phyloP scores from a whole-genome alignment of 2,113 vertebrate genomes.

The Genyomyrus donnyi region DNA sequence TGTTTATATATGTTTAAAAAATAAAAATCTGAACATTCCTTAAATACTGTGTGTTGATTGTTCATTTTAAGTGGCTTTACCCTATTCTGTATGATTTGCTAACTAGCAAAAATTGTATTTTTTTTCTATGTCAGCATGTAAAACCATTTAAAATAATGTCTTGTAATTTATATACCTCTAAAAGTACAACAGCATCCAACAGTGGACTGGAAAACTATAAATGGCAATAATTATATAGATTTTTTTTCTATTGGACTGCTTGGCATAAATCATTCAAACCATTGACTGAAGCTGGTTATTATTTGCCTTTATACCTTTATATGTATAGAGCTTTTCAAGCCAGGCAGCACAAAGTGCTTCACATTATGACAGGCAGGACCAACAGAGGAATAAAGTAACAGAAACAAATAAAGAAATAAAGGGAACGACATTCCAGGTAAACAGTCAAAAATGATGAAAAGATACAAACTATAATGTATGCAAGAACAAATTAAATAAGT shows the following conservation, averaged over 20 bases:
- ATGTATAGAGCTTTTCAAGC: background rate
- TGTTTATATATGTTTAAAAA: slow-evolving; percentile 49
- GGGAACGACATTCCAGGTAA: too few species aligned
- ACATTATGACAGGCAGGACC: too few species aligned
- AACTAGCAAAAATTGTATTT: background rate
- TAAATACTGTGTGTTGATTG: background rate
- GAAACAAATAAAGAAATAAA: too few species aligned
- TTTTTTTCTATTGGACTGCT: background rate
- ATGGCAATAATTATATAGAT: background rate
- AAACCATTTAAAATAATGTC: background rate
- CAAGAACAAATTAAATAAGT: too few species aligned
- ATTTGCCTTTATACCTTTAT: background rate
- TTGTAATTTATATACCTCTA: background rate
- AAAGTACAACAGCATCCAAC: background rate
- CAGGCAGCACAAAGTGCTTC: background rate
- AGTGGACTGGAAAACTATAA: background rate
- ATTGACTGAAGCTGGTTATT: background rate
- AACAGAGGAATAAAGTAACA: too few species aligned
- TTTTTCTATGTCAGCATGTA: background rate
- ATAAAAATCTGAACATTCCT: background rate
- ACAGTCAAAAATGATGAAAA: too few species aligned
- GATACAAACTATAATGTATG: too few species aligned
- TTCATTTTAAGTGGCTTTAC: background rate
- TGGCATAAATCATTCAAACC: background rate
- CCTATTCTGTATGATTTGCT: background rate